These are phyloP conservation scores for Epinotia demarniana DNA, from an alignment of 2,888 invertebrate species.

Conservation along the genomic window DNA sequence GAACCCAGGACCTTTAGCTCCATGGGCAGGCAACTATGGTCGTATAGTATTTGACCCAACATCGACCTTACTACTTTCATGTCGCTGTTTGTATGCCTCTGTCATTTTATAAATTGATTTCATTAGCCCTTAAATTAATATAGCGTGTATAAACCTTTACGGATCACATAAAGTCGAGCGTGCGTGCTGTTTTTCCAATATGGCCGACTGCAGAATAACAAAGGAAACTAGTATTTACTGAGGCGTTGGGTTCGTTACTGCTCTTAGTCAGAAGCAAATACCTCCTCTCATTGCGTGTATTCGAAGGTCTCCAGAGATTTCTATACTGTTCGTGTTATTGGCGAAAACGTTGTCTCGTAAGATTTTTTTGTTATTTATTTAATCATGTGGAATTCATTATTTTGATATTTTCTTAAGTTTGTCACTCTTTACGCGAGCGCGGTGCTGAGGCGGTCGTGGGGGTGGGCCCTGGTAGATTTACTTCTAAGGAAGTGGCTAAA, in stretches of 20 bases:
- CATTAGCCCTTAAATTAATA: constrained; percentile 8
- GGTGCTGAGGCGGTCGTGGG: no score
- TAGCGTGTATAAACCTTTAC: constrained; percentile 18
- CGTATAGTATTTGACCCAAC: background rate
- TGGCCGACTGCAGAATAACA: constrained; percentile 42
- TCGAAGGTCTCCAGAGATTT: background rate
- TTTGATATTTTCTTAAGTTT: no score
- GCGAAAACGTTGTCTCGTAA: no score
- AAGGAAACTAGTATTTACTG: background rate
- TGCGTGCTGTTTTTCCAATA: constrained; percentile 39
- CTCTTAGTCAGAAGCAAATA: background rate
- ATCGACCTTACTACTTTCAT: background rate
- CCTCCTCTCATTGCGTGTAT: background rate
- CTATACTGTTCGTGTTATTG: no score
- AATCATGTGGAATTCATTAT: no score
- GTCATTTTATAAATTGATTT: background rate
- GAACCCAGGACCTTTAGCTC: no score
- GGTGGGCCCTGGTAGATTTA: no score
- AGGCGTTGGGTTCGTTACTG: background rate
- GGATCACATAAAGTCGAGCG: constrained; percentile 23
- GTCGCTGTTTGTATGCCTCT: constrained; percentile 2
- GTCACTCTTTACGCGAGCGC: no score
- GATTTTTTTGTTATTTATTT: no score
- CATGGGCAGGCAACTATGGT: no score
- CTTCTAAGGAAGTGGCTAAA: no score